Base-by-base conservation (phyloP, 2,888 invertebrate genomes). In the Drosophila quinaria region DNA sequence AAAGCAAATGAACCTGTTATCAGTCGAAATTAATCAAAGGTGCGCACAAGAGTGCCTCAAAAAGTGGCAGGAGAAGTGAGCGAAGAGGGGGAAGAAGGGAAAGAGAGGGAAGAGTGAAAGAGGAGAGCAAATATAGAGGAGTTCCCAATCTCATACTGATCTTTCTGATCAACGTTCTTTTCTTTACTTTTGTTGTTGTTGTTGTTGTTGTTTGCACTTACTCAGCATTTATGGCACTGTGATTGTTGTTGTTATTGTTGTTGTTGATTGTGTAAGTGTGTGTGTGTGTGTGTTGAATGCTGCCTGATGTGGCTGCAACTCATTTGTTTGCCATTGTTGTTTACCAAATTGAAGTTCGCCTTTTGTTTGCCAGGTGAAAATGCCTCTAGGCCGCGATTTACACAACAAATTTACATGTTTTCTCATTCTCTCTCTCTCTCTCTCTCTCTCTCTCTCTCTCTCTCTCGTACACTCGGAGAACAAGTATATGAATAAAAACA, bases 1-100 rank as follows among this genome's bases (percentile, higher is more conserved):
- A 90, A 90, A 83, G 90, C 89, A 87, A 90, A 87, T 87, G 89
- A 90, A 87, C 81, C 90, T 87, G 89, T 90, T 87, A 87, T 87
- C 87, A 90, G 89, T 79, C 35, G 70, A 87, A 87, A 90, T 87
- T 90, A 90, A 87, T 87, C 87, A 90, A 77, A 78, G 71, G 79
- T 58, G 44, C 13, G 64, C 42, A 22, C 47, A 54, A 49, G n/a
- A 59, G 59, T 47, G 58, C 47, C 37, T 35, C 46, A 47, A 35
- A 25, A 17, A 31, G 44, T 19, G 42, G 31, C 22, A 46, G 10
- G 11, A 25, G 35, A 9, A 4, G 44, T 44, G 37, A 10, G 13
- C 11, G 11, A 19, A 11, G 41, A 22, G 8, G 41, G n/a, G 31
- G n/a, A 31, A 44, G 15, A 15, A 5, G 22, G 11, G 8, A 22